Evolutionary conservation across 1,140 invertebrate species (phyloP).

Genomic region (Platyscapa corneri): DNA sequence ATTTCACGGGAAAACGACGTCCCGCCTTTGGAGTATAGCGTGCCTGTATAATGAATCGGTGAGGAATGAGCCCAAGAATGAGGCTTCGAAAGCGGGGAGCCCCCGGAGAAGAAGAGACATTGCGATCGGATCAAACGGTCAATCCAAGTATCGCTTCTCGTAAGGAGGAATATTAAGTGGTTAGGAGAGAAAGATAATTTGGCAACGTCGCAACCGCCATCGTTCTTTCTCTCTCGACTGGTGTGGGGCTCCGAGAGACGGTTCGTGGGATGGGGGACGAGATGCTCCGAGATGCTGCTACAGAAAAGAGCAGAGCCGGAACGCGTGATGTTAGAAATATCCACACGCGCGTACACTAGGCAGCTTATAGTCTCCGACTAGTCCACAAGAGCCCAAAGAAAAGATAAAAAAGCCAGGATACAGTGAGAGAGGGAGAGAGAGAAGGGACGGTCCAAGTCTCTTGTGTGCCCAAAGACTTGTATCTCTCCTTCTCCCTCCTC

Average conservation of each 20-base stretch:
- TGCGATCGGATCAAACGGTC: slow-evolving; percentile 40
- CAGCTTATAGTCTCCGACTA: slow-evolving; percentile 55
- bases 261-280: slow-evolving; percentile 13
- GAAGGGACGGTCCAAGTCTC: not conserved
- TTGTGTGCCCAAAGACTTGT: slow-evolving; percentile 16
- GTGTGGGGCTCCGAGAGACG: not conserved
- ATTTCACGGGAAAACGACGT: slow-evolving; percentile 5
- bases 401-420: slow-evolving; percentile 51
- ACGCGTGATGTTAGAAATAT: slow-evolving; percentile 65
- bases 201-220: slow-evolving; percentile 70
- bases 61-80: not conserved
- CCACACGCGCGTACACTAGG: slow-evolving; percentile 61
- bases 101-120: slow-evolving; percentile 10
- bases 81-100: not conserved
- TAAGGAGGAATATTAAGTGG: slow-evolving; percentile 36
- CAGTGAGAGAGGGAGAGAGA: slow-evolving; percentile 42
- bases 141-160: slow-evolving; percentile 40
- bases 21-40: not conserved
- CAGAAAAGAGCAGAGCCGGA: slow-evolving; percentile 36
- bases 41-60: slow-evolving; percentile 36
- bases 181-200: slow-evolving; percentile 64
- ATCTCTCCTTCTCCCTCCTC: slow-evolving; percentile 47
- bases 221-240: slow-evolving; percentile 34
- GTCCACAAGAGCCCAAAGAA: slow-evolving; percentile 54
- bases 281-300: slow-evolving; percentile 46